A percentile compares a stretch with the other conserved stretches of the same genome.
Evolutionary conservation across 2,888 invertebrate species (phyloP).

Genomic region (Athripsodes cinereus): DNA sequence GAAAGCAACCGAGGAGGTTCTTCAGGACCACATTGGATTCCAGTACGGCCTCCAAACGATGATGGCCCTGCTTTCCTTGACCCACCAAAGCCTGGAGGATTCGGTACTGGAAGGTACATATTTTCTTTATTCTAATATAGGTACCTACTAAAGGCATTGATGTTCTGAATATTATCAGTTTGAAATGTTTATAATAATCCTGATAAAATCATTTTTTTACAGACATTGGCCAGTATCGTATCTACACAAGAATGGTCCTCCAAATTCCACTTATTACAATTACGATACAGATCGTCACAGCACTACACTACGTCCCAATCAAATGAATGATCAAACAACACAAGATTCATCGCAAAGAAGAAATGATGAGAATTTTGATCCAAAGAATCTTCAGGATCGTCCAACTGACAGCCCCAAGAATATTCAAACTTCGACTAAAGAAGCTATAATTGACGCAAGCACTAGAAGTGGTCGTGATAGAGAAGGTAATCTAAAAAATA

Average conservation of each 20-base stretch:
- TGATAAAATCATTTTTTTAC: constrained; percentile 21
- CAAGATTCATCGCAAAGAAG: constrained; percentile 6
- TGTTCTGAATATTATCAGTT: too few species aligned
- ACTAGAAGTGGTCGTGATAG: constrained; percentile 24
- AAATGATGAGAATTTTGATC: constrained; percentile 8
- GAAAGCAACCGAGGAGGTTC: constrained; percentile 37
- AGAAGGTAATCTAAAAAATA: constrained; percentile 19
- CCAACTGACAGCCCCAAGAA: not conserved
- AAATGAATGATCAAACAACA: not conserved
- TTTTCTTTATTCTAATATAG: too few species aligned
- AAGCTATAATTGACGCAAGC: not conserved
- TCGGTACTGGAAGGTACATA: constrained; percentile 44
- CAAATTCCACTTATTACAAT: constrained; percentile 58
- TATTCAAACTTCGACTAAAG: not conserved
- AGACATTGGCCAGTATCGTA: constrained; percentile 77
- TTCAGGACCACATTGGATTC: constrained; percentile 39
- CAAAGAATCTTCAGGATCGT: not conserved
- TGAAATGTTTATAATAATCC: too few species aligned
- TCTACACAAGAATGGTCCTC: constrained; percentile 72
- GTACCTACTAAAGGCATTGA: too few species aligned
- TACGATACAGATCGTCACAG: constrained; percentile 28
- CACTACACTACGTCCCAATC: not conserved
- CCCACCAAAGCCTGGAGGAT: constrained; percentile 45
- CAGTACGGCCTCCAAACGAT: constrained; percentile 31
- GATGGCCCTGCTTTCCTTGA: constrained; percentile 37